Conservation (phyloP, 2,888 invertebrate species). For the Scaptomyza caliginosa region DNA sequence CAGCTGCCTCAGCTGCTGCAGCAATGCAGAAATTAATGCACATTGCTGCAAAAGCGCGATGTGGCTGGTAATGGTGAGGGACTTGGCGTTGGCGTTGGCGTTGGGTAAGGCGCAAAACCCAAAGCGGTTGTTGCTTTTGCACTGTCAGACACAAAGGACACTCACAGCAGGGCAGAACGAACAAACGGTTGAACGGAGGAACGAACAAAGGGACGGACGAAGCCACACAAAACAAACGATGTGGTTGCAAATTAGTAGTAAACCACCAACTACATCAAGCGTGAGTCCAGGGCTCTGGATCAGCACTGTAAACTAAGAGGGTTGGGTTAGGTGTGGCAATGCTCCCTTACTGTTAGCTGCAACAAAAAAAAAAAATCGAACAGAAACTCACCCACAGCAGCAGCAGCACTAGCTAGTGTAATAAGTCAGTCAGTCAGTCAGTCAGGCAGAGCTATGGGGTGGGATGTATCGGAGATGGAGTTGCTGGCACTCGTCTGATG, state of each 20-base stretch:
- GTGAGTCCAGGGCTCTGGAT: conserved; percentile 50
- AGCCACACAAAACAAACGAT: conserved; percentile 75
- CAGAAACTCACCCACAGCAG: conserved; percentile 24
- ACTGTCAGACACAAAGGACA: conserved; percentile 71
- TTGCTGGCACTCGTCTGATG: conserved; percentile 52
- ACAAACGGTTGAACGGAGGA: too few species aligned
- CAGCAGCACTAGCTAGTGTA: conserved; percentile 28
- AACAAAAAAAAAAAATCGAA: conserved; percentile 47
- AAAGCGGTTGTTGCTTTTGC: conserved; percentile 48
- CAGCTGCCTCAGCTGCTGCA: conserved; percentile 12
- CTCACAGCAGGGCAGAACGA: conserved; percentile 24
- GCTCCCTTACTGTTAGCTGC: conserved; percentile 48
- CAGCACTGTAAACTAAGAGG: conserved; percentile 2
- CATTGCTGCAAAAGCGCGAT: conserved; percentile 38
- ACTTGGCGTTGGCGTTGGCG: neutral
- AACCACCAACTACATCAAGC: conserved; percentile 78
- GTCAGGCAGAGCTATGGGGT: conserved; percentile 36
- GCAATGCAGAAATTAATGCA: conserved; percentile 72
- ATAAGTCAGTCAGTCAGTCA: conserved; percentile 67
- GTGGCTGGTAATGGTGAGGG: neutral
- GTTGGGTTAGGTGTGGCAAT: neutral
- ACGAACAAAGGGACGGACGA: conserved; percentile 15
- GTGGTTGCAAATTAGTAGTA: conserved; percentile 79
- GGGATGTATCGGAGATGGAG: conserved; percentile 28
- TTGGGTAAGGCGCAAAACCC: conserved; percentile 27